Conservation (phyloP, 2,888 invertebrate species). For the Notodonta dromedarius region DNA sequence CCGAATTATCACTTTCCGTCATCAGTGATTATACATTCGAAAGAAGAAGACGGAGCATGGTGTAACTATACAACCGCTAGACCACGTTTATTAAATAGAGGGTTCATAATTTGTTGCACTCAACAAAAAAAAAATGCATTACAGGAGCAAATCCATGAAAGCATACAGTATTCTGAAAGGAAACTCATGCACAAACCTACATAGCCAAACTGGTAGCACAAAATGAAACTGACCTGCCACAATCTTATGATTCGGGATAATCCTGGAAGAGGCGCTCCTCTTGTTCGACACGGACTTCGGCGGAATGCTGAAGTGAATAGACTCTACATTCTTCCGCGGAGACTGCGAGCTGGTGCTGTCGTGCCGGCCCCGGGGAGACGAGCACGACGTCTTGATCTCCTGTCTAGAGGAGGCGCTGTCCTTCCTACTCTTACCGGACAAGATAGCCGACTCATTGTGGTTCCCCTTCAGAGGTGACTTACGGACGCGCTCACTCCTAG, state of each 20-base stretch:
- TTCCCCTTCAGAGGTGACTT: conserved; percentile 41
- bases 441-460: conserved; percentile 48
- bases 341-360: conserved; percentile 52
- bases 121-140: too few species aligned
- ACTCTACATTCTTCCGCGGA: conserved; percentile 58
- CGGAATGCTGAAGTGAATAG: conserved; percentile 59
- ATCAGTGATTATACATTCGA: too few species aligned
- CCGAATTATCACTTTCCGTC: too few species aligned
- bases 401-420: conserved; percentile 41
- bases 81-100: too few species aligned
- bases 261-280: conserved; percentile 42
- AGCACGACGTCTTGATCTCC: conserved; percentile 50
- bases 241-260: conserved; percentile 71
- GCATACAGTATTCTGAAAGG: too few species aligned
- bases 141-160: too few species aligned
- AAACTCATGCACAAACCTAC: too few species aligned
- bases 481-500: conserved; percentile 55
- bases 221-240: conserved; percentile 61
- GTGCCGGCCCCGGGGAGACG: conserved; percentile 47
- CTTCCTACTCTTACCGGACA: conserved; percentile 40
- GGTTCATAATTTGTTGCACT: too few species aligned
- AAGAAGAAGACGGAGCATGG: too few species aligned
- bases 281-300: conserved; percentile 57
- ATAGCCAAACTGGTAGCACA: background rate
- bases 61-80: too few species aligned